phyloP scores from a whole-genome alignment of 2,797 vertebrate genomes.

The Pseudomugil gertrudae region DNA sequence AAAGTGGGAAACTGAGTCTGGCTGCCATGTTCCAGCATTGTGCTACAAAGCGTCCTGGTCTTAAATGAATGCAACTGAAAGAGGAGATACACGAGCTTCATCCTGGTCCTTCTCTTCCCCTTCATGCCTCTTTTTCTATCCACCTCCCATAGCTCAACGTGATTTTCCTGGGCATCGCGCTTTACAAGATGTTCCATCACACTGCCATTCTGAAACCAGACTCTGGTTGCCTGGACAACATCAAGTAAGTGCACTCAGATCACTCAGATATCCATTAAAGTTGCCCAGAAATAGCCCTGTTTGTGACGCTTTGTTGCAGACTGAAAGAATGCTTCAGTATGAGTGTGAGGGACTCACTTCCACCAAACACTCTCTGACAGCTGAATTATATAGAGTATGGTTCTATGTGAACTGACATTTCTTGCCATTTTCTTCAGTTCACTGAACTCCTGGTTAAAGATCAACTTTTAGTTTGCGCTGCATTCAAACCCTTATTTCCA shows the following conservation, averaged over 20 bases:
- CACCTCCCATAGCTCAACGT: conserved; percentile 89
- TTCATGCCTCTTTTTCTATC: conserved; percentile 2
- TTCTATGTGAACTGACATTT: neutral
- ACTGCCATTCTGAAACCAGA: conserved; percentile 98
- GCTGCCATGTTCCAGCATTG: conserved; percentile 38
- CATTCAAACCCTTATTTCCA: conserved; percentile 26
- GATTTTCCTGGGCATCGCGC: conserved; percentile 97
- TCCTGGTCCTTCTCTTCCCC: neutral
- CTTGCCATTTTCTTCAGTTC: conserved; percentile 14
- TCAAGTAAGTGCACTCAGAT: conserved; percentile 91
- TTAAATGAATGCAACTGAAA: conserved; percentile 68
- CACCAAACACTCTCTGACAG: conserved; percentile 5
- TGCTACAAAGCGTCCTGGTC: conserved; percentile 68
- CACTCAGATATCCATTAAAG: conserved; percentile 51
- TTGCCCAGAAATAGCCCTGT: conserved; percentile 52
- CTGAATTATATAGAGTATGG: neutral
- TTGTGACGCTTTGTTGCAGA: conserved; percentile 27
- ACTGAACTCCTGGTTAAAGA: conserved; percentile 24
- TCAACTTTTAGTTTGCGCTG: conserved; percentile 19
- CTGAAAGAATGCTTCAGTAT: conserved; percentile 32
- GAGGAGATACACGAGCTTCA: conserved; percentile 39
- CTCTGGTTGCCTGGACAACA: conserved; percentile 98
- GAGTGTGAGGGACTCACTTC: conserved; percentile 16
- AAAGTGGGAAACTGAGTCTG: conserved; percentile 67
- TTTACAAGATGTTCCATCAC: conserved; percentile 99